phyloP scores from a whole-genome alignment of 2,888 invertebrate genomes.

The Cheilosia impressa region DNA sequence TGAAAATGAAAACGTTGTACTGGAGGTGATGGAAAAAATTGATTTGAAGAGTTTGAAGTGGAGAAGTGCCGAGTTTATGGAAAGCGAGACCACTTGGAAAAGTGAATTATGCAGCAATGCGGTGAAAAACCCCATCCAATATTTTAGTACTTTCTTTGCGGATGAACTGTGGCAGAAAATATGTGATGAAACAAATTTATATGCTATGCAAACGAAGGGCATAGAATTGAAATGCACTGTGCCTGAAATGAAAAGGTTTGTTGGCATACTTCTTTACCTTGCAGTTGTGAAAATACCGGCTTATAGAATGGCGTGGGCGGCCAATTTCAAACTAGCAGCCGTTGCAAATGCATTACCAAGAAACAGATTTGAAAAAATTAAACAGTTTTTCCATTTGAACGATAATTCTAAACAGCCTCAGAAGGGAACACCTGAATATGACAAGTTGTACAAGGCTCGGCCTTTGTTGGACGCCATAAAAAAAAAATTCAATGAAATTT shows the following conservation, averaged over 20 bases:
- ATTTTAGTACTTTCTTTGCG: conserved; percentile 62
- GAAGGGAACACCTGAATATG: conserved; percentile 27
- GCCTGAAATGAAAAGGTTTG: conserved; percentile 58
- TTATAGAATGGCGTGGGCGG: conserved; percentile 41
- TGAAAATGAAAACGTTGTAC: conserved; percentile 61
- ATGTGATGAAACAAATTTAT: conserved; percentile 67
- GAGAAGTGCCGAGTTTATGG: conserved; percentile 66
- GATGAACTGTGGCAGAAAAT: conserved; percentile 68
- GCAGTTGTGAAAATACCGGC: conserved; percentile 30
- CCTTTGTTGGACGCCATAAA: conserved; percentile 26
- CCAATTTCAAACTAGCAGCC: conserved; percentile 37
- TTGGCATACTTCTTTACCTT: conserved; percentile 47
- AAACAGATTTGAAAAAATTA: conserved; percentile 53
- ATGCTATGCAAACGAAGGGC: conserved; percentile 61
- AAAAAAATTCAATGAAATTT: conserved; percentile 24
- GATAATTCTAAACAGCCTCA: conserved; percentile 43
- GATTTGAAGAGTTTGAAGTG: conserved; percentile 70
- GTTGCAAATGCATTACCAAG: conserved; percentile 28
- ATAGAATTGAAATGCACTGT: conserved; percentile 64
- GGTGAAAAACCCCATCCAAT: conserved; percentile 66
- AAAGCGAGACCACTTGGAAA: conserved; percentile 65
- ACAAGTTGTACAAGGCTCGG: conserved; percentile 30
- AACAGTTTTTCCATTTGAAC: conserved; percentile 51
- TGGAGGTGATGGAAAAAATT: conserved; percentile 69
- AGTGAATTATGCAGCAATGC: conserved; percentile 50